Evolutionary conservation across 2,888 invertebrate species (phyloP).

Genomic region (Nemotelus pantherinus): DNA sequence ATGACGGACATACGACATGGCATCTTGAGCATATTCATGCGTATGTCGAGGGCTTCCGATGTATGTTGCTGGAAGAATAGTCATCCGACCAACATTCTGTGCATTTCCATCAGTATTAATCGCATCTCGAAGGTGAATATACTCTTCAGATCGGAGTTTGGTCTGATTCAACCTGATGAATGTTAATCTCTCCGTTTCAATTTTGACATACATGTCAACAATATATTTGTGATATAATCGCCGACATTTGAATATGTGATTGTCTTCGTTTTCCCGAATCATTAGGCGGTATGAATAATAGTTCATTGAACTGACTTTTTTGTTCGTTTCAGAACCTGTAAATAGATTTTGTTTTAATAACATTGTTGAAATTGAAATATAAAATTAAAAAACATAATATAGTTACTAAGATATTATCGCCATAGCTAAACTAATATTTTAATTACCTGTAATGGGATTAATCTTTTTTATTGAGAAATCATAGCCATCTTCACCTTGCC

Average conservation of each 20-base stretch:
- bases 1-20: conserved; percentile 33
- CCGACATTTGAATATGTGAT: conserved; percentile 44
- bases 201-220: conserved; percentile 36
- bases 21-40: too few species aligned
- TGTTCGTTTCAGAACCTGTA: conserved; percentile 16
- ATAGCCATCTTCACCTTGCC: conserved; percentile 42
- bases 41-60: too few species aligned
- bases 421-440: conserved; percentile 22
- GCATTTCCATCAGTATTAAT: conserved; percentile 37
- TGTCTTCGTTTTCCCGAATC: conserved; percentile 43
- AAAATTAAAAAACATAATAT: conserved; percentile 1
- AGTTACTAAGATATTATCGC: neutral
- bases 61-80: too few species aligned
- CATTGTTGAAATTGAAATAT: neutral
- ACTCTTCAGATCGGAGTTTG: conserved; percentile 51
- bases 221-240: conserved; percentile 44
- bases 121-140: conserved; percentile 30
- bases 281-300: conserved; percentile 41
- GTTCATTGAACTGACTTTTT: conserved; percentile 44
- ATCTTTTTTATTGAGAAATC: conserved; percentile 36
- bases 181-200: conserved; percentile 16
- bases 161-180: conserved; percentile 22
- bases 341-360: conserved; percentile 5
- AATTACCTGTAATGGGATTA: conserved; percentile 38
- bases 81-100: conserved; percentile 19